Evolutionary conservation across 2,888 invertebrate genomes (phyloP).

Genomic region (Noctuana brunneofusca): DNA sequence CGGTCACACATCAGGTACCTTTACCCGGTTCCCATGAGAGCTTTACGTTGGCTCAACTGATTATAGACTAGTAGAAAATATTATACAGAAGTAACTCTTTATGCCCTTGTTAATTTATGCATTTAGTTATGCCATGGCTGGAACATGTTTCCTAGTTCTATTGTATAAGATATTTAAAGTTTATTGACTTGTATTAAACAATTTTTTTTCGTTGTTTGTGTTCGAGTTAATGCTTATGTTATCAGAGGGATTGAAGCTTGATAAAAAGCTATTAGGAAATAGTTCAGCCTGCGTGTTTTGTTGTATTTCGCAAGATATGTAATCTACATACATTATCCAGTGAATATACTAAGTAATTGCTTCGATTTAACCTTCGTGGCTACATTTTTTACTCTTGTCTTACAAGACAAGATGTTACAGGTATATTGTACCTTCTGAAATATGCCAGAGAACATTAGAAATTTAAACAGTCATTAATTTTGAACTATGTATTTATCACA

Average conservation of each 20-base stretch:
- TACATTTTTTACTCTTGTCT: too few relatives aligned
- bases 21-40: slow-evolving; percentile 41
- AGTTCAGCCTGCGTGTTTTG: too few relatives aligned
- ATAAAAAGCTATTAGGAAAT: too few relatives aligned
- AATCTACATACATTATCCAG: too few relatives aligned
- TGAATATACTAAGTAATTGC: too few relatives aligned
- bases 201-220: not conserved
- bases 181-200: slow-evolving; percentile 4
- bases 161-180: slow-evolving; percentile 8
- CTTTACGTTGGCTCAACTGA: slow-evolving; percentile 16
- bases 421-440: too few relatives aligned
- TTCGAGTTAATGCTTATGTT: not conserved
- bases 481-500: too few relatives aligned
- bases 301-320: too few relatives aligned
- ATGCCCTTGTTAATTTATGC: slow-evolving; percentile 22
- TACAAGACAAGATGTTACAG: too few relatives aligned
- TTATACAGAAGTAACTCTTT: slow-evolving; percentile 11
- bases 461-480: too few relatives aligned
- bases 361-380: too few relatives aligned
- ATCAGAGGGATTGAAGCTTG: not conserved
- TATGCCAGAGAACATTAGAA: too few relatives aligned
- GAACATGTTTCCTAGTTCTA: slow-evolving; percentile 13
- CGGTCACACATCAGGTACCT: slow-evolving; percentile 42
- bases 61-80: slow-evolving; percentile 17
- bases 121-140: slow-evolving; percentile 20